Base-by-base conservation (phyloP, 2,113 vertebrate species). In the Gambusia affinis region DNA sequence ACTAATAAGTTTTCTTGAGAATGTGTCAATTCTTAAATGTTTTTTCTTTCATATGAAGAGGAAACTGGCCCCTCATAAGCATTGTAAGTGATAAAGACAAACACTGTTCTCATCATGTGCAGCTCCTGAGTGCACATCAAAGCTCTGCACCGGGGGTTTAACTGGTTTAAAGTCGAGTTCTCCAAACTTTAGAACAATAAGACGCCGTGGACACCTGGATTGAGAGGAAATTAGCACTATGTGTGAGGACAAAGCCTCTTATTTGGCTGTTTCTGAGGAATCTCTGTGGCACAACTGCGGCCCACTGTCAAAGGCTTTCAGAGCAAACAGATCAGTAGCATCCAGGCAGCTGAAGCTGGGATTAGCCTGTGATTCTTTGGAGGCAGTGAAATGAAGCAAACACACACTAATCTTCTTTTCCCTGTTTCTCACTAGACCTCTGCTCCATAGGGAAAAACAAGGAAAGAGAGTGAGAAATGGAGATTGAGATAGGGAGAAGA, bases 181-280 rank as follows among this genome's bases (percentile, higher is more conserved):
- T 67, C 28, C 63, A 87, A 79, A 79, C 47, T n/a, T 30, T 22
- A 42, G 67, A 72, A 78, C 67, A 76, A 67, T 11, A 75, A 75
- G 42, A 69, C 37, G 17, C 66, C 78, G n/a, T 3, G 37, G 82
- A 82, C 78, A 92, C 86, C 88, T 90, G 85, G 79, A 78, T 75
- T 51, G 76, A 85, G 65, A 57, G 76, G 75, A 87, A 90, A 90
- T 85, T 79, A 87, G 75, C 69, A 4, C 79, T 80, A 29, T 29
- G 75, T 84, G 73, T 76, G 82, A 81, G 73, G 74, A 90, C 80
- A 90, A 89, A 92, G 89, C 89, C 68, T 82, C 82, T 85, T 91
- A 84, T 82, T 82, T 73, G 74, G 73, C 66, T 69, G 76, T 70
- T 83, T 81, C 44, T 67, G 64, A 54, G 69, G 83, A 75, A 65